Base-by-base conservation (phyloP, 2,113 vertebrate genomes). In the Carassius carassius region DNA sequence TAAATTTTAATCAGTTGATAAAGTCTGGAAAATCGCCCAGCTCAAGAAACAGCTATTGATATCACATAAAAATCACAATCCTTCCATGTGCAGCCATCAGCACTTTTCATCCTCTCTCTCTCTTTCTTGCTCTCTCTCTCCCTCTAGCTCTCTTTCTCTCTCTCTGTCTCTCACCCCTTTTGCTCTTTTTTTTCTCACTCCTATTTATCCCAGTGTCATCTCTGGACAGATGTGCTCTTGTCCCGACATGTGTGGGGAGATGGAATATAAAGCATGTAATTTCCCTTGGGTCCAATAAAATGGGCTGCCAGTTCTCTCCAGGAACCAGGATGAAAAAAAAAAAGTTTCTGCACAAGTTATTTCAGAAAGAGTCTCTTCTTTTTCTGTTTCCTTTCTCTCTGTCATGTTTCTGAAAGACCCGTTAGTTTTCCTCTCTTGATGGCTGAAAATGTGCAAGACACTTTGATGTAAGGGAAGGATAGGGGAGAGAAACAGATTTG, bases 281-380 rank as follows among this genome's bases (percentile, higher is more conserved):
- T 91, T 90, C 88, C 88, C 85, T 32, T 19, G 82, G 84, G 86
- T 35, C 87, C 87, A 90, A 88, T 90, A 90, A 87, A 88, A 82
- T 62, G 81, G 60, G 47, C 63, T 62, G 77, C 74, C 67, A 58
- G 80, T 86, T 87, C 82, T 89, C 82, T 56, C 35, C 23, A 47
- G 11, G 3, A 47, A 47, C 41, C 10, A 2, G 41, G 41, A 44
- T 70, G 37, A 21, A 60, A 60, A 62, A 54, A 29, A 51, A 84
- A 78, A 54, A 51, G 63, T 67, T 51, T 87, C 72, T 87, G 69
- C 82, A 74, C 29, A 84, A 85, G 70, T 84, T 75, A 84, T 90
- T 87, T 82, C 29, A 82, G 72, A 88, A 69, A 44, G 58, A 77
- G 79, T 78, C 14, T 1, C 44, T 76, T 6, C 9, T 44, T 23